These are phyloP conservation scores for Caretta caretta DNA, from an alignment of 2,113 vertebrate species.

Conservation along the genomic window DNA sequence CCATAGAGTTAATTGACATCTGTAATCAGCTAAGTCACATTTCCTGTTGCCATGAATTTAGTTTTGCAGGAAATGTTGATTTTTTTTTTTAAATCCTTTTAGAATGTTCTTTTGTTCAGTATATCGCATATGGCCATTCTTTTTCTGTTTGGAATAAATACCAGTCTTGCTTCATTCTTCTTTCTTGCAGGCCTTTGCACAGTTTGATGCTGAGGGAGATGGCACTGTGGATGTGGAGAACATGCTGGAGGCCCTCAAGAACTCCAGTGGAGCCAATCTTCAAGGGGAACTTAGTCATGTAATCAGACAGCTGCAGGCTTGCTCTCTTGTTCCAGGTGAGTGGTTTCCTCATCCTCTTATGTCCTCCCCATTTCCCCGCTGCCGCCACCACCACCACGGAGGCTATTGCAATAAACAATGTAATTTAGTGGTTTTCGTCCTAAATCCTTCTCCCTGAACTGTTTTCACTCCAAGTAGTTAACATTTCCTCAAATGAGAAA, in stretches of 20 bases:
- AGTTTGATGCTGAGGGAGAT: constrained; percentile 96
- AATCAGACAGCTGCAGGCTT: constrained; percentile 95
- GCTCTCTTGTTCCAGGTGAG: constrained; percentile 95
- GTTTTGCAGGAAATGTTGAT: fast-evolving
- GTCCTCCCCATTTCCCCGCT: not conserved
- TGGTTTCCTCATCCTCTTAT: no score
- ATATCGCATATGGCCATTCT: not conserved
- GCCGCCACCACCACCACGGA: fast-evolving
- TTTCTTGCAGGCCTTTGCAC: constrained; percentile 89
- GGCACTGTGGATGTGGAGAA: constrained; percentile 94
- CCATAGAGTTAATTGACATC: not conserved
- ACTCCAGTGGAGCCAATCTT: constrained; percentile 94
- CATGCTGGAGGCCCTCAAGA: constrained; percentile 94
- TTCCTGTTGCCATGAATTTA: not conserved
- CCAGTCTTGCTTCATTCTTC: not conserved
- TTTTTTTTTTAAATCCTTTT: not conserved
- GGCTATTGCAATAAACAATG: not conserved
- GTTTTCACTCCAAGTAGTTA: not conserved
- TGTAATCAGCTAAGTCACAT: not conserved
- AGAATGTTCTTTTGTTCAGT: not conserved
- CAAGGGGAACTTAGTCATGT: constrained; percentile 95
- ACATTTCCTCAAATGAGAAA: not conserved
- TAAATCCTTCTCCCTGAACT: not conserved
- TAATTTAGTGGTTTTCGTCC: not conserved
- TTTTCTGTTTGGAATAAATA: not conserved